Evolutionary conservation across 2,888 invertebrate genomes (phyloP), one percentile per base, ranked within the genome.

Genomic region (Meta bourneti): DNA sequence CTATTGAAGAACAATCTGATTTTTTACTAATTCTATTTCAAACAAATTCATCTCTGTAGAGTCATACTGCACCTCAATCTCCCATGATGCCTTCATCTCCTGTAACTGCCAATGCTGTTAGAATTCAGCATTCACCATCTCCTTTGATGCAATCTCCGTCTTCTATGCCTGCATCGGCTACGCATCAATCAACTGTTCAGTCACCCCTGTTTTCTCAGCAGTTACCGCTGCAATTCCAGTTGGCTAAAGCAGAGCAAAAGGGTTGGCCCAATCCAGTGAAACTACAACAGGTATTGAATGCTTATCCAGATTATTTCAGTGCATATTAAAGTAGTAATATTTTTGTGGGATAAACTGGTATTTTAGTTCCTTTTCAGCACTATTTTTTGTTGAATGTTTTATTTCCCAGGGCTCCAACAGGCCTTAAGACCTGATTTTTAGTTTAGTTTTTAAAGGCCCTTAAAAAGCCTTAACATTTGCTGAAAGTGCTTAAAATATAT

Each of bases 81-180:
- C 93, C 94, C 61, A 87, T 94, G 89, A 93, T 93, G 91, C 93
- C 93, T 20, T 93, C 93, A 48, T 93, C 94, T 11, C 93, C 94
- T 8, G 74, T 93, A 16, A 93, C 93, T 2, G 93, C 94, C 61
- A 91, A 93, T 49, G 93, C 93, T 86, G 61, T 87, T 13, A 87
- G 95, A 95, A 49, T 95, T 90, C 95, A 95, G 79, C 94, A 95
- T 86, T 94, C 94, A 6, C 95, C 95, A 54, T 95, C 95, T 49
- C 93, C 95, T 0, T 93, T 95, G 88, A 95, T 95, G 70, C 95
- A 95, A 13, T 95, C 95, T 8, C 95, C 96, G 7, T 95, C 96
- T 7, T 95, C 95, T 71, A 95, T 95, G 93, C 94, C 94, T 71
- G 95, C 95, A 6, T 95, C 96, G 13, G 71, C 72, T 48, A 19